Evolutionary conservation across 2,888 invertebrate species (phyloP).

Genomic region (Synanthedon tipuliformis): DNA sequence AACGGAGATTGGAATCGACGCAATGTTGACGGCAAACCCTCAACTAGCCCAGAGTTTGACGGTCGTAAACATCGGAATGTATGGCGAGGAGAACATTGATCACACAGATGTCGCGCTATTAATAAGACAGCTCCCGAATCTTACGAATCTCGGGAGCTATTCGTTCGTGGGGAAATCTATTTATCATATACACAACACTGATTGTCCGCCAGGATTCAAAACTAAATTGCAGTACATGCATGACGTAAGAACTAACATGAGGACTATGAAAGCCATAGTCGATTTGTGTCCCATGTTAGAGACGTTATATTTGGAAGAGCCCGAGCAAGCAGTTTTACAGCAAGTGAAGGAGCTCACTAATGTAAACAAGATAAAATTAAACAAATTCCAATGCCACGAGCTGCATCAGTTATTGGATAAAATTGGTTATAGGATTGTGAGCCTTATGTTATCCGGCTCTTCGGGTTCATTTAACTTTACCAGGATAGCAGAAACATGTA

Average conservation of each 20-base stretch:
- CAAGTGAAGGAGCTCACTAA: slow-evolving; percentile 56
- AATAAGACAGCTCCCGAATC: slow-evolving; percentile 73
- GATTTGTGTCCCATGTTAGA: slow-evolving; percentile 73
- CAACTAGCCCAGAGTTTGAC: slow-evolving; percentile 66
- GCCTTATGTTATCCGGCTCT: slow-evolving; percentile 71
- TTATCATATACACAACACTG: slow-evolving; percentile 64
- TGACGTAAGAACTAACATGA: slow-evolving; percentile 72
- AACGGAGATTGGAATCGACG: slow-evolving; percentile 73
- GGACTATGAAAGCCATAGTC: slow-evolving; percentile 71
- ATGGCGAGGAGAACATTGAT: slow-evolving; percentile 76
- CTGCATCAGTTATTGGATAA: slow-evolving; percentile 68
- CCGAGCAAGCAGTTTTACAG: slow-evolving; percentile 65
- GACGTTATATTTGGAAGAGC: slow-evolving; percentile 74
- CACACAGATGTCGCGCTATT: slow-evolving; percentile 74
- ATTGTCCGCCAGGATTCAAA: slow-evolving; percentile 63
- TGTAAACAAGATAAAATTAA: slow-evolving; percentile 71
- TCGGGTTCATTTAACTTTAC: slow-evolving; percentile 71
- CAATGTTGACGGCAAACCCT: slow-evolving; percentile 65
- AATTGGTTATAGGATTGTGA: slow-evolving; percentile 64
- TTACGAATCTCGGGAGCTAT: slow-evolving; percentile 74
- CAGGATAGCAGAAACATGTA: slow-evolving; percentile 69
- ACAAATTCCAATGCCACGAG: slow-evolving; percentile 73
- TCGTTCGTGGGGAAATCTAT: slow-evolving; percentile 76
- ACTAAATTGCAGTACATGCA: slow-evolving; percentile 77
- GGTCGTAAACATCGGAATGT: slow-evolving; percentile 76